phyloP scores from a whole-genome alignment of 2,888 invertebrate genomes.

The Strigamia maritima region DNA sequence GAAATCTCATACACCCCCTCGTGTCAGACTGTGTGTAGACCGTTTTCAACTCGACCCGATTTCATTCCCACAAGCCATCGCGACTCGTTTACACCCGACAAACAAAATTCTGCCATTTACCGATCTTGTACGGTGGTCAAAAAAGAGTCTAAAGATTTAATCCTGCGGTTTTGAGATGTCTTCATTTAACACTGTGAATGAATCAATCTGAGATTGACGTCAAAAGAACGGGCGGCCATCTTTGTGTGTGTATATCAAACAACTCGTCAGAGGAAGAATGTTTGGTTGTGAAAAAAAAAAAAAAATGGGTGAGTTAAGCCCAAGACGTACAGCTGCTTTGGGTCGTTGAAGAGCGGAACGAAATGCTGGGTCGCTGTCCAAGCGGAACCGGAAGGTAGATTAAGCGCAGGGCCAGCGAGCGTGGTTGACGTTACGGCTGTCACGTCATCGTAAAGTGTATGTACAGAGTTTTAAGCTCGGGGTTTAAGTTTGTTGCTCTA shows the following conservation, averaged over 20 bases:
- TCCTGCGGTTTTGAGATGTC: neutral
- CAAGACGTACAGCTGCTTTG: neutral
- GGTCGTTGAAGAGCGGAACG: neutral
- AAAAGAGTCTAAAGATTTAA: neutral
- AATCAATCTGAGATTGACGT: neutral
- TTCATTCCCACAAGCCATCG: neutral
- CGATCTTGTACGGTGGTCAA: conserved; percentile 4
- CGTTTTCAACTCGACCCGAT: neutral
- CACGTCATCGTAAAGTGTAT: neutral
- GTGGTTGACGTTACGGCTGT: neutral
- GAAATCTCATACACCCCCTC: neutral
- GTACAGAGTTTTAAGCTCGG: neutral
- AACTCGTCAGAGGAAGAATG: neutral
- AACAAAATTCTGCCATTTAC: neutral
- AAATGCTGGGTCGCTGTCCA: neutral
- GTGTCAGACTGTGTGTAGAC: neutral
- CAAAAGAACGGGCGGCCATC: neutral
- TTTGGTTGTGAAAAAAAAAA: neutral
- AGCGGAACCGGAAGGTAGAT: neutral
- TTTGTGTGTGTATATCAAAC: neutral
- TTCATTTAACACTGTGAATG: neutral
- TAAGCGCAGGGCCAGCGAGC: neutral
- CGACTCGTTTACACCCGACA: neutral
- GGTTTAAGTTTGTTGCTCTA: no score
- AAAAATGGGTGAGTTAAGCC: neutral